Conservation (phyloP, 2,888 invertebrate genomes). For the Chalcis sispes region DNA sequence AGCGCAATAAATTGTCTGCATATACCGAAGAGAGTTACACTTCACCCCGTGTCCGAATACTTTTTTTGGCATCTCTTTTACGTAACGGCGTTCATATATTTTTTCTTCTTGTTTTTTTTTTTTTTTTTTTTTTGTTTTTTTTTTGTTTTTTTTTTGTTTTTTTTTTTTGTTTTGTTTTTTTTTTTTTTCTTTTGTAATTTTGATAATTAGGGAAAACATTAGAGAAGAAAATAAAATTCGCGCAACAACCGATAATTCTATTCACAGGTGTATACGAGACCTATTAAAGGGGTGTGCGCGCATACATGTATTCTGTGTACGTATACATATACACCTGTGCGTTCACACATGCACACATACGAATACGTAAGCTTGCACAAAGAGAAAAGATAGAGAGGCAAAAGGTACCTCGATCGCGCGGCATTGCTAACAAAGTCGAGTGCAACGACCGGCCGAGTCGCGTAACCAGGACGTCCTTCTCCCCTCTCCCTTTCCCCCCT, state of each 20-base stretch:
- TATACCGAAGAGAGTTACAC: not conserved
- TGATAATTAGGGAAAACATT: no score
- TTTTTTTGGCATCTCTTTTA: not conserved
- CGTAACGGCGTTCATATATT: no score
- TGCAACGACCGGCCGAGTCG: conserved; percentile 64
- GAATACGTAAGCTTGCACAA: not conserved
- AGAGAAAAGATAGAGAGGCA: conserved; percentile 11
- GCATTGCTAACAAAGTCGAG: conserved; percentile 56
- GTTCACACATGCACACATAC: not conserved
- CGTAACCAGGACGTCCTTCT: conserved; percentile 67
- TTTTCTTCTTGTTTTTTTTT: no score
- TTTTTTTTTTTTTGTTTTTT: no score
- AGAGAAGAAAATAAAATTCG: no score
- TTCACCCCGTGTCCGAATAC: not conserved
- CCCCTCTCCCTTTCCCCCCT: no score
- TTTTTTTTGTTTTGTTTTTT: no score
- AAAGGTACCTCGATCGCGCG: conserved; percentile 31
- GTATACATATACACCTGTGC: not conserved
- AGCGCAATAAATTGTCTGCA: not conserved
- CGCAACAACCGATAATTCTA: not conserved
- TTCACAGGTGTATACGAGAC: not conserved
- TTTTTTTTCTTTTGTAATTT: no score
- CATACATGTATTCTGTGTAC: no score
- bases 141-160: no score
- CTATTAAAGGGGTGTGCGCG: conserved; percentile 3